phyloP scores from a whole-genome alignment of 2,888 invertebrate genomes.

The Halictus quadricinctus region DNA sequence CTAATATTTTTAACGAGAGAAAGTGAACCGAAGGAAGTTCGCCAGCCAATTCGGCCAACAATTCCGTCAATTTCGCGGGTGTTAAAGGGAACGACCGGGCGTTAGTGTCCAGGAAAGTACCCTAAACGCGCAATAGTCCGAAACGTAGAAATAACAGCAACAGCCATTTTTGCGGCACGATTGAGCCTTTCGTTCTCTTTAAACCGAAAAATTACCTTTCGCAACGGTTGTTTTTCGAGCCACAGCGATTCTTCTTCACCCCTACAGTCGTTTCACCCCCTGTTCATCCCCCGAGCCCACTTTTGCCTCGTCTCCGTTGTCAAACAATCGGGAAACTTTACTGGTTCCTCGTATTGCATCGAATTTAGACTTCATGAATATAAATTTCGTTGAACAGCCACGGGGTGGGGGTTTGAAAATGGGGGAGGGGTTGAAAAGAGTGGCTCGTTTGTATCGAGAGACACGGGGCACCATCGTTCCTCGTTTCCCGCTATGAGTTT shows the following conservation, averaged over 20 bases:
- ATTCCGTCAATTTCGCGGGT: not conserved
- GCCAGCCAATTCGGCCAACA: not conserved
- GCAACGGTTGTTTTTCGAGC: conserved; percentile 33
- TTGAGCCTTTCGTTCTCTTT: conserved; percentile 29
- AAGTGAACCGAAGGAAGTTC: not conserved
- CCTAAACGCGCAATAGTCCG: conserved; percentile 23
- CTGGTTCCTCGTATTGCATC: conserved; percentile 26
- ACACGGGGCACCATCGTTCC: not conserved
- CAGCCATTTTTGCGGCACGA: conserved; percentile 8
- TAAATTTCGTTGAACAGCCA: conserved; percentile 9
- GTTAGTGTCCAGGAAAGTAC: conserved; percentile 30
- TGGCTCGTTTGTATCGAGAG: not conserved
- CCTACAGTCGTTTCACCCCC: not conserved
- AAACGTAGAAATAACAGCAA: conserved; percentile 30
- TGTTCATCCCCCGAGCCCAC: not conserved
- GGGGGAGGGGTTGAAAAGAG: no score
- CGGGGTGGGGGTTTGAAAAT: not conserved
- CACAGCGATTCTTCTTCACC: conserved; percentile 26
- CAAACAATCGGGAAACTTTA: conserved; percentile 41
- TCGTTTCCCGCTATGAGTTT: not conserved
- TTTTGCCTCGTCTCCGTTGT: conserved; percentile 25
- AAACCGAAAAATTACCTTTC: conserved; percentile 41
- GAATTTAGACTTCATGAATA: conserved; percentile 30
- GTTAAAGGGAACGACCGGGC: conserved; percentile 18
- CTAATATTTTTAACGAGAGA: no score